Conservation (phyloP, 2,888 invertebrate genomes). For the Protophormia terraenovae region DNA sequence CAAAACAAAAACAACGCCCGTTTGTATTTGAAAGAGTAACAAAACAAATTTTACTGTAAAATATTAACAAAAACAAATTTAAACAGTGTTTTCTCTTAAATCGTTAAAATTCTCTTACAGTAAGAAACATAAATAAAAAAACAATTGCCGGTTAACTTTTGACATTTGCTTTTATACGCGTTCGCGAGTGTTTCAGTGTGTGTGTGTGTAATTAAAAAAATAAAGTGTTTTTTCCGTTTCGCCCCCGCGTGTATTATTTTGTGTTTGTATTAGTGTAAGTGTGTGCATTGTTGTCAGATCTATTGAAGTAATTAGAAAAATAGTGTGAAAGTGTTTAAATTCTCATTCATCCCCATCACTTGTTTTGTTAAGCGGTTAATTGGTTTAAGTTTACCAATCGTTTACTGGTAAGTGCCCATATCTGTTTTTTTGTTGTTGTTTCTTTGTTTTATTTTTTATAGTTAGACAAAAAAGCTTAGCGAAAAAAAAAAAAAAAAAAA, state of each 20-base stretch:
- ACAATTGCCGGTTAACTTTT: slow-evolving; percentile 64
- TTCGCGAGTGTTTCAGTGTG: slow-evolving; percentile 10
- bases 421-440: slow-evolving; percentile 8
- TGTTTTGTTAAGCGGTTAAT: slow-evolving; percentile 57
- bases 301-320: slow-evolving; percentile 44
- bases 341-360: slow-evolving; percentile 42
- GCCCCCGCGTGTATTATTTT: too few species aligned
- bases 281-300: slow-evolving; percentile 17
- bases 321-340: slow-evolving; percentile 58
- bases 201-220: slow-evolving; percentile 17
- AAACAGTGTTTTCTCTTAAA: slow-evolving; percentile 44
- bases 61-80: neutral
- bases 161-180: slow-evolving; percentile 50
- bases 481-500: too few species aligned
- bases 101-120: neutral
- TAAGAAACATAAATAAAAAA: neutral
- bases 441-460: neutral
- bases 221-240: neutral
- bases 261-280: neutral
- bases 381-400: slow-evolving; percentile 56
- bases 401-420: slow-evolving; percentile 57
- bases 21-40: neutral
- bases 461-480: too few species aligned
- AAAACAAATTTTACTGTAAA: neutral
- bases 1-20: slow-evolving; percentile 66